Conservation (phyloP, 2,113 vertebrate genomes). For the Xyliphius kryptos region DNA sequence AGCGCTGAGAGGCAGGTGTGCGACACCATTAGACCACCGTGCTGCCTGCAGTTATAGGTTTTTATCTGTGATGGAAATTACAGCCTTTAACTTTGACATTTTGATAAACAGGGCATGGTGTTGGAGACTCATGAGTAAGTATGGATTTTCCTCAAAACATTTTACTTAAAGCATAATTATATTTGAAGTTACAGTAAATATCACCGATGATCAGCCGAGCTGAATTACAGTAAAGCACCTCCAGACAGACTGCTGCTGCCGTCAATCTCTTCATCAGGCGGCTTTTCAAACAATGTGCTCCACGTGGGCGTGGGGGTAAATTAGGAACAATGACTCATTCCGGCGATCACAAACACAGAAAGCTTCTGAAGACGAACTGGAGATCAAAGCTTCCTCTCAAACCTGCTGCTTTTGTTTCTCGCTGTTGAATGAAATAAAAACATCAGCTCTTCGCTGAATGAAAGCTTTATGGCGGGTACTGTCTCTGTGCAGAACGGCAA, state of each 20-base stretch:
- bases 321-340: conserved; percentile 32
- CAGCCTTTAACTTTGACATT: no score
- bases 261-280: conserved; percentile 14
- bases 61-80: no score
- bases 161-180: not conserved
- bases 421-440: no score
- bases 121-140: not conserved
- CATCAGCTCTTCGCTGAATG: no score
- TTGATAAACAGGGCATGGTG: no score
- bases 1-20: no score
- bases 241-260: conserved; percentile 17
- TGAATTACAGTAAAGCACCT: conserved; percentile 19
- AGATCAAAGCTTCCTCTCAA: conserved; percentile 23
- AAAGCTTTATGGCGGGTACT: no score
- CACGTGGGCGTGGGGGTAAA: conserved; percentile 20
- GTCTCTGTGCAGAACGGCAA: no score
- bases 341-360: conserved; percentile 18
- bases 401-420: not conserved
- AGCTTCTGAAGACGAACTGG: conserved; percentile 7
- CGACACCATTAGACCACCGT: no score
- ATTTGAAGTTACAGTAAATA: conserved; percentile 14
- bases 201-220: not conserved
- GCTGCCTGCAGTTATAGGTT: no score
- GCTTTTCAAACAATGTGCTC: conserved; percentile 22
- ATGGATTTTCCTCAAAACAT: not conserved